Percentiles rank a stretch among this genome's conserved stretches.
phyloP scores from a whole-genome alignment of 2,113 vertebrate species.

The Clinocottus analis region DNA sequence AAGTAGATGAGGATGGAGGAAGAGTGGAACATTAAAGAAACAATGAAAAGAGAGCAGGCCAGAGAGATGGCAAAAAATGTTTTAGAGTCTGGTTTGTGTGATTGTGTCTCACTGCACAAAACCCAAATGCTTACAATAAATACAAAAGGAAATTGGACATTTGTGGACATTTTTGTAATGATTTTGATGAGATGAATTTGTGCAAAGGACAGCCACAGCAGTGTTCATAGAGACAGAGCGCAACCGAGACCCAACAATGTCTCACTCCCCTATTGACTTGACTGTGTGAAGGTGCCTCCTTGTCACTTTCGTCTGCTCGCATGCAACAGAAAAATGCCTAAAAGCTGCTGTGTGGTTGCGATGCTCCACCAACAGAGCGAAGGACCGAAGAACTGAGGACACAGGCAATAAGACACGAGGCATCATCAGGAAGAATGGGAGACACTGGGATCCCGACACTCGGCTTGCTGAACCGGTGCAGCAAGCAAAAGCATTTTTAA shows the following conservation, averaged over 20 bases:
- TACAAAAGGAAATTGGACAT: background rate
- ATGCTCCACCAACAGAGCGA: background rate
- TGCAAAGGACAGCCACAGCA: background rate
- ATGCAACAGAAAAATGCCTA: background rate
- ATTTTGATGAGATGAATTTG: constrained; percentile 2
- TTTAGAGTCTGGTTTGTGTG: background rate
- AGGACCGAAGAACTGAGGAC: background rate
- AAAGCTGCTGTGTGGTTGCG: background rate
- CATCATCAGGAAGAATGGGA: background rate
- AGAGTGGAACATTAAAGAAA: constrained; percentile 28
- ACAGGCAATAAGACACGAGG: background rate
- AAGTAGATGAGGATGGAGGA: constrained; percentile 47
- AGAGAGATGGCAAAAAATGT: constrained; percentile 3
- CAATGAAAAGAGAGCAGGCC: constrained; percentile 8
- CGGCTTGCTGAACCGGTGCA: background rate
- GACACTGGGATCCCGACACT: background rate
- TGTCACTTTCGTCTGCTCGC: background rate
- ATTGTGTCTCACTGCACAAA: constrained; percentile 29
- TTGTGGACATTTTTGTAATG: background rate
- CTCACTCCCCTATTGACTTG: background rate
- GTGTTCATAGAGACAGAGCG: background rate
- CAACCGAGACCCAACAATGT: background rate
- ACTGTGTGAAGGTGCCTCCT: background rate
- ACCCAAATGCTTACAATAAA: constrained; percentile 15
- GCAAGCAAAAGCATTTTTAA: background rate